A percentile compares a stretch with the other conserved stretches of the same genome.
Conservation (phyloP, 2,113 vertebrate genomes). For the Alectura lathami region DNA sequence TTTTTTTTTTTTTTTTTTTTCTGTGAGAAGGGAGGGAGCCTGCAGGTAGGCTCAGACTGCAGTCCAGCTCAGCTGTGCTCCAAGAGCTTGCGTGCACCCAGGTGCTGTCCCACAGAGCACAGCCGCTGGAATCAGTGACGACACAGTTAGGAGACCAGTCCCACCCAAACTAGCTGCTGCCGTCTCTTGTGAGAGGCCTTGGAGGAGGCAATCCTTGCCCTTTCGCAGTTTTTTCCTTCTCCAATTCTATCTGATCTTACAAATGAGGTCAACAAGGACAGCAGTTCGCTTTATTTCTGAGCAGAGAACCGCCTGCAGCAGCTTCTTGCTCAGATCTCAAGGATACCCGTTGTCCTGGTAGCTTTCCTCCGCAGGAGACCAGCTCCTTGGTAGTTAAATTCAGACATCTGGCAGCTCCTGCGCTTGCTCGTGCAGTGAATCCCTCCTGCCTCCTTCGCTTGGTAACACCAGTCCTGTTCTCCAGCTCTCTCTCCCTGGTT, state of each 20-base stretch:
- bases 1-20: too few species aligned
- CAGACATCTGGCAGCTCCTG: neutral
- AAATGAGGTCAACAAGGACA: neutral
- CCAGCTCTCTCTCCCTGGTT: neutral
- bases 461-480: neutral
- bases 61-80: neutral
- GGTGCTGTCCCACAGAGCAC: rapidly evolving
- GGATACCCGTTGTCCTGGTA: rapidly evolving
- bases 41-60: neutral
- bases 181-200: rapidly evolving
- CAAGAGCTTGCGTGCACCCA: too few species aligned
- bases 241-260: neutral
- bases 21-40: neutral
- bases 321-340: neutral
- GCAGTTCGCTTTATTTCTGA: neutral
- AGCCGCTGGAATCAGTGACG: neutral
- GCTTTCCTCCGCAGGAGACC: neutral
- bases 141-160: neutral
- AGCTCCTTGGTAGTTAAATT: neutral
- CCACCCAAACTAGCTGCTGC: neutral
- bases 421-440: neutral
- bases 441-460: neutral
- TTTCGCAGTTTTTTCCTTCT: neutral
- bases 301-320: neutral
- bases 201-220: rapidly evolving